Percentiles rank a stretch among this genome's conserved stretches.
Evolutionary conservation across 1,140 invertebrate species (phyloP).

Genomic region (Monochamus saltuarius): DNA sequence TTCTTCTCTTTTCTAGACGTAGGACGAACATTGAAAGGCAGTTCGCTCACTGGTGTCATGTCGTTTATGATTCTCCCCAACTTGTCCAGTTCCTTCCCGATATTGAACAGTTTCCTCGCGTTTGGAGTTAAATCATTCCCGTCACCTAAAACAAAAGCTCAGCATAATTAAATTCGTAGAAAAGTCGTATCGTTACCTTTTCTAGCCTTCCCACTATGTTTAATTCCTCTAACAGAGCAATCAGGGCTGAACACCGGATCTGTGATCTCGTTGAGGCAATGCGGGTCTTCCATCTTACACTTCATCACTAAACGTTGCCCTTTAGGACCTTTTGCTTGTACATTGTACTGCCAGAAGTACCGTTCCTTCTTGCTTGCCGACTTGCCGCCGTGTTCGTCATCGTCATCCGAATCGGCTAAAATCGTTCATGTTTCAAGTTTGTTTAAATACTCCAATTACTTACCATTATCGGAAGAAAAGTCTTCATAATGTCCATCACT

Average conservation of each 20-base stretch:
- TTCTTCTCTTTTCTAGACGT: constrained; percentile 97
- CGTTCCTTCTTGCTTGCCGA: constrained; percentile 72
- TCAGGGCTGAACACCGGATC: constrained; percentile 92
- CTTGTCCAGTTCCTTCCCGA: constrained; percentile 91
- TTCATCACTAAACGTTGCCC: constrained; percentile 82
- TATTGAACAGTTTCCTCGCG: constrained; percentile 84
- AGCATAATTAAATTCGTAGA: background rate
- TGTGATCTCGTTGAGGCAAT: constrained; percentile 83
- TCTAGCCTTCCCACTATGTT: constrained; percentile 69
- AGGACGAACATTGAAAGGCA: constrained; percentile 84
- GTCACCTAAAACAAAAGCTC: constrained; percentile 73
- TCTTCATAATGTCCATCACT: constrained; percentile 87
- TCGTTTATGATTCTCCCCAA: constrained; percentile 89
- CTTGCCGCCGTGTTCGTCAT: constrained; percentile 61
- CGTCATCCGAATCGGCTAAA: constrained; percentile 61
- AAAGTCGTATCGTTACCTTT: constrained; percentile 16
- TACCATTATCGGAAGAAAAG: constrained; percentile 77
- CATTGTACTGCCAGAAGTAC: constrained; percentile 99
- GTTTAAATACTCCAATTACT: constrained; percentile 9
- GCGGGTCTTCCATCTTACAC: constrained; percentile 87
- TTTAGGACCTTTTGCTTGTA: constrained; percentile 97
- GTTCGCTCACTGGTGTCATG: constrained; percentile 91
- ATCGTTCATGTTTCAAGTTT: background rate
- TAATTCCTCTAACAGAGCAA: constrained; percentile 86
- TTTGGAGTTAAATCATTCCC: constrained; percentile 97